phyloP scores from a whole-genome alignment of 2,797 vertebrate genomes.

The Takifugu ocellatus region DNA sequence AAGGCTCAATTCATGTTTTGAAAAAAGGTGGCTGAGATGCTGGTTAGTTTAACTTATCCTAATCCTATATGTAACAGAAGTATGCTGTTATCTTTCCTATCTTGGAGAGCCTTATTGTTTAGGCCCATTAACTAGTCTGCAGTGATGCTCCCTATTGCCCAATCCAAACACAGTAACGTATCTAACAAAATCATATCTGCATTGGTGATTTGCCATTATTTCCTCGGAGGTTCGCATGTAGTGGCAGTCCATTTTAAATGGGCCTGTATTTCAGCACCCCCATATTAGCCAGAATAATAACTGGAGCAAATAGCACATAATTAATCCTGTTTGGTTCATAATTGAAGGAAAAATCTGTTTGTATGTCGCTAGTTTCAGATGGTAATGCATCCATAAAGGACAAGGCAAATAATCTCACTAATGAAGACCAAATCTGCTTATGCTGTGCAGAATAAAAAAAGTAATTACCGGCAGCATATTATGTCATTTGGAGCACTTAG shows the following conservation, averaged over 20 bases:
- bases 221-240: constrained; percentile 17
- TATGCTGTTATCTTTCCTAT: not conserved
- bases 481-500: constrained; percentile 72
- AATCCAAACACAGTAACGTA: constrained; percentile 10
- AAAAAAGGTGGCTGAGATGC: not conserved
- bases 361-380: constrained; percentile 25
- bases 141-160: constrained; percentile 5
- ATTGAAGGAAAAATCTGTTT: constrained; percentile 33
- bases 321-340: constrained; percentile 44
- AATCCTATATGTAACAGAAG: not conserved
- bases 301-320: constrained; percentile 55
- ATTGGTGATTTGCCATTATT: constrained; percentile 6
- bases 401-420: constrained; percentile 68
- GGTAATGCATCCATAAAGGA: constrained; percentile 60
- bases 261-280: constrained; percentile 30
- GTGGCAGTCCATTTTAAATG: constrained; percentile 49
- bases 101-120: not conserved
- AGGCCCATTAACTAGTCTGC: constrained; percentile 7
- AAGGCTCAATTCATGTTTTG: too few relatives aligned
- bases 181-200: constrained; percentile 17
- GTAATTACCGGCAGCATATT: constrained; percentile 69
- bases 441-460: constrained; percentile 66
- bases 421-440: constrained; percentile 69
- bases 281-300: constrained; percentile 45
- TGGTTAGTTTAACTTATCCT: not conserved